Conservation (phyloP, 1,140 invertebrate species). For the Cardiocondyla obscurior region DNA sequence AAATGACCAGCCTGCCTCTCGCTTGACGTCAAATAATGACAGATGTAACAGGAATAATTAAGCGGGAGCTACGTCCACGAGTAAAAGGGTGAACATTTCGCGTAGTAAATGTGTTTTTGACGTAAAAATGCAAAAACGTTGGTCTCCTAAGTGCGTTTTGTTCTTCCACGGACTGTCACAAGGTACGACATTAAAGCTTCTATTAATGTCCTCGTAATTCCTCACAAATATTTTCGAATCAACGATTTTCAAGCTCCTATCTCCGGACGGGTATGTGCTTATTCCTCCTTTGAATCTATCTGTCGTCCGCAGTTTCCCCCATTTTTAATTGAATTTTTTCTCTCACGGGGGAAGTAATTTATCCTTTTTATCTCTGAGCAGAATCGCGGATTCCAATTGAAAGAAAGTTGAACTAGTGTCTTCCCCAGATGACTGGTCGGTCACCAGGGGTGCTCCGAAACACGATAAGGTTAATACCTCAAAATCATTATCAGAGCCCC, state of each 20-base stretch:
- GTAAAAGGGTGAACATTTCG: background rate
- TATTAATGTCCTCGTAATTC: conserved; percentile 40
- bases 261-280: conserved; percentile 58
- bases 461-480: conserved; percentile 54
- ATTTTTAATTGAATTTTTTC: conserved; percentile 76
- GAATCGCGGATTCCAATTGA: conserved; percentile 74
- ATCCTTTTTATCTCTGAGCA: conserved; percentile 71
- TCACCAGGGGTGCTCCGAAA: conserved; percentile 66
- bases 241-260: conserved; percentile 47
- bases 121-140: conserved; percentile 19
- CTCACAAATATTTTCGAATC: conserved; percentile 52
- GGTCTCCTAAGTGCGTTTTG: conserved; percentile 17
- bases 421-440: conserved; percentile 65
- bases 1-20: background rate
- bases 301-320: conserved; percentile 69
- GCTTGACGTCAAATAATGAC: background rate
- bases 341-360: conserved; percentile 68
- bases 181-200: conserved; percentile 23
- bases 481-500: conserved; percentile 43
- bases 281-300: conserved; percentile 71
- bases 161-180: conserved; percentile 14
- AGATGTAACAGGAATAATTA: conserved; percentile 31
- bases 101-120: background rate
- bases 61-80: background rate
- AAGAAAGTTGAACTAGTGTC: conserved; percentile 75